Percentiles rank a stretch among this genome's conserved stretches.
phyloP scores from a whole-genome alignment of 2,888 invertebrate species.

The Parelbella ahira region DNA sequence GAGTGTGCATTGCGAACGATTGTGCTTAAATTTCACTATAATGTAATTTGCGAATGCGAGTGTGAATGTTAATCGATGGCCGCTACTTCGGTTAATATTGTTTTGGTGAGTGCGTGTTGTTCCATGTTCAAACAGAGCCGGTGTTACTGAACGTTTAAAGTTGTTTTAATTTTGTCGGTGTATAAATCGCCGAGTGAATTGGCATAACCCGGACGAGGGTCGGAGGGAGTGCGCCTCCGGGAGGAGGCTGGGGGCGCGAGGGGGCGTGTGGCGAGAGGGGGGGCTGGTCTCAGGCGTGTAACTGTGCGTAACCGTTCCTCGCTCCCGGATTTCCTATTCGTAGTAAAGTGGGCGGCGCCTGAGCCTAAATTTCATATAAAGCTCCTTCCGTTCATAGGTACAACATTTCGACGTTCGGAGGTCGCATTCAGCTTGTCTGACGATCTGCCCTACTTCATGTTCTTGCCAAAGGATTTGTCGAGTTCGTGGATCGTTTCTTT shows the following conservation, averaged over 20 bases:
- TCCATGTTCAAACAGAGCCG: slow-evolving; percentile 49
- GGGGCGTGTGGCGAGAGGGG: slow-evolving; percentile 39
- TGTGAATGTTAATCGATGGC: slow-evolving; percentile 34
- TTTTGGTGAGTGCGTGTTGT: slow-evolving; percentile 47
- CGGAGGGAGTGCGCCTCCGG: slow-evolving; percentile 56
- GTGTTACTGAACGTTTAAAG: slow-evolving; percentile 68
- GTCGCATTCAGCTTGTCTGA: slow-evolving; percentile 72
- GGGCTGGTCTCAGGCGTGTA: slow-evolving; percentile 71
- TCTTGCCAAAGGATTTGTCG: slow-evolving; percentile 78
- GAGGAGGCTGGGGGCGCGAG: slow-evolving; percentile 43
- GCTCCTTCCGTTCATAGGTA: slow-evolving; percentile 71
- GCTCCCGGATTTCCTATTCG: slow-evolving; percentile 80
- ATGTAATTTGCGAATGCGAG: slow-evolving; percentile 42
- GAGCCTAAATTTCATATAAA: slow-evolving; percentile 73
- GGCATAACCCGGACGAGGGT: slow-evolving; percentile 66
- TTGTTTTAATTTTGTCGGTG: slow-evolving; percentile 76
- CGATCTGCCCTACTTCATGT: slow-evolving; percentile 76
- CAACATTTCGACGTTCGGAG: slow-evolving; percentile 59
- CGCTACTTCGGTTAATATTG: slow-evolving; percentile 30
- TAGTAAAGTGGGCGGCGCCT: slow-evolving; percentile 78
- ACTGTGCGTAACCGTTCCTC: slow-evolving; percentile 78
- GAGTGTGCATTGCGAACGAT: slow-evolving; percentile 44
- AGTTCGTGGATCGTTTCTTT: slow-evolving; percentile 73
- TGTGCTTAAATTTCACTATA: slow-evolving; percentile 26
- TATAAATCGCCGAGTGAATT: slow-evolving; percentile 76